These are phyloP conservation scores for Rhamnusium bicolor DNA, from an alignment of 2,888 invertebrate genomes.

Conservation along the genomic window DNA sequence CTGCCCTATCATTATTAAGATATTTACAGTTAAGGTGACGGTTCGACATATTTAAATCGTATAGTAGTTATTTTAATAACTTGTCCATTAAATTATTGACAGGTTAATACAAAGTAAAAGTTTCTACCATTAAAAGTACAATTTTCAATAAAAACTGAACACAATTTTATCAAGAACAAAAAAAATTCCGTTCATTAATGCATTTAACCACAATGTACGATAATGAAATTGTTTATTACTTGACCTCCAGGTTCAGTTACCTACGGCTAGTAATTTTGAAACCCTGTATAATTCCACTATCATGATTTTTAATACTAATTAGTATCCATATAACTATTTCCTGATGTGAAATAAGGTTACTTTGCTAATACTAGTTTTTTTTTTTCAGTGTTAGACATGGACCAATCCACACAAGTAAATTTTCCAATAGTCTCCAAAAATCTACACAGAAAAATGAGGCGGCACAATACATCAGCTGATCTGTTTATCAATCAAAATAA, in stretches of 20 bases:
- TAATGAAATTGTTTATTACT: not conserved
- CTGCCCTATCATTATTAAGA: no score
- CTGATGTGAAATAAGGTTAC: not conserved
- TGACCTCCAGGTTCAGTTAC: not conserved
- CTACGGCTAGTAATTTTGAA: not conserved
- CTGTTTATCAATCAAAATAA: constrained; percentile 51
- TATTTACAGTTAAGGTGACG: no score
- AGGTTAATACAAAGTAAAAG: no score
- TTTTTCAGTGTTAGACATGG: constrained; percentile 53
- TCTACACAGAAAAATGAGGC: constrained; percentile 70
- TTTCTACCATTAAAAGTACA: no score
- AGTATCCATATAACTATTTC: not conserved
- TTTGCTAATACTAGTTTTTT: not conserved
- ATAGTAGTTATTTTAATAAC: no score
- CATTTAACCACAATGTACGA: not conserved
- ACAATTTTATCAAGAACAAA: not conserved
- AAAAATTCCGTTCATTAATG: not conserved
- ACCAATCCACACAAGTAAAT: constrained; percentile 64
- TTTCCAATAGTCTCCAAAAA: constrained; percentile 64
- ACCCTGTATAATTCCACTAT: not conserved
- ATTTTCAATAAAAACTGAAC: no score
- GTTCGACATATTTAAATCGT: no score
- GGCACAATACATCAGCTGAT: constrained; percentile 74
- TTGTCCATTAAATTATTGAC: no score
- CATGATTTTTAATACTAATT: not conserved